Evolutionary conservation across 2,888 invertebrate genomes (phyloP).

Genomic region (Achlya flavicornis): DNA sequence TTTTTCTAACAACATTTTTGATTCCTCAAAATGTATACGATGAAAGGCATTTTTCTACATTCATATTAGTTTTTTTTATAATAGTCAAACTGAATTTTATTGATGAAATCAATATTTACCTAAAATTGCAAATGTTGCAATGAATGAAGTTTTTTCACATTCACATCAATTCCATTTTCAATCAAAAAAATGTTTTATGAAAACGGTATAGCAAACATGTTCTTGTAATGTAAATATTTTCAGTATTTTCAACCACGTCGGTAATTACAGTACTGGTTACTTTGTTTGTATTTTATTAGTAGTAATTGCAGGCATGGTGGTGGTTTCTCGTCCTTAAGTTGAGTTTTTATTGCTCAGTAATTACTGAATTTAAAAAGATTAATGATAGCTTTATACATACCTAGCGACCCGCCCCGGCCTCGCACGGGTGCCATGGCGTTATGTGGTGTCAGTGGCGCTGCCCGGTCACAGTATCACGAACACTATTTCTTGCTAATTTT

Average conservation of each 20-base stretch:
- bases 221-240: background rate
- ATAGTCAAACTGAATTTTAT: no score
- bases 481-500: no score
- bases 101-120: no score
- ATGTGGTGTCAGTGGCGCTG: no score
- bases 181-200: background rate
- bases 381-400: background rate
- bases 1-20: conserved; percentile 13
- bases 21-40: conserved; percentile 13
- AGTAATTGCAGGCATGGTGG: background rate
- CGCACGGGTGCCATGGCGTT: no score
- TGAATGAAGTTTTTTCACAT: background rate
- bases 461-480: no score
- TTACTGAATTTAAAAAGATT: background rate
- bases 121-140: no score
- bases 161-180: no score
- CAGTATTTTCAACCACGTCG: background rate
- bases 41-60: background rate
- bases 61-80: background rate
- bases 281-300: background rate
- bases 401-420: background rate
- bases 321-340: conserved; percentile 4
- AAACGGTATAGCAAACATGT: background rate
- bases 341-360: conserved; percentile 3
- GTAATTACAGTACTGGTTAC: background rate